Evolutionary conservation across 2,888 invertebrate genomes (phyloP).

Genomic region (Drosophila picticornis): DNA sequence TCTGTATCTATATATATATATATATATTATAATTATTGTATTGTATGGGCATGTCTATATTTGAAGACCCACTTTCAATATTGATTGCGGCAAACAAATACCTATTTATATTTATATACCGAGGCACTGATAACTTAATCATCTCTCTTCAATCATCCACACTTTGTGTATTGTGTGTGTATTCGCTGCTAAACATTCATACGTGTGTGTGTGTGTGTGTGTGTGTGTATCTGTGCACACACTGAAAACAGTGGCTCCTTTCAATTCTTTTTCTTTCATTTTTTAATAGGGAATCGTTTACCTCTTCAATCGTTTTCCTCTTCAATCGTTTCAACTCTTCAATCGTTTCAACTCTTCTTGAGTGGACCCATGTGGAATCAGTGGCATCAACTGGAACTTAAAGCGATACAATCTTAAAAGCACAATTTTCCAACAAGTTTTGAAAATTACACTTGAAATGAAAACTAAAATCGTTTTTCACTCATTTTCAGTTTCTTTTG

Average conservation of each 20-base stretch:
- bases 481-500: not conserved
- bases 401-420: no score
- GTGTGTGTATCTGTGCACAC: no score
- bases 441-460: not conserved
- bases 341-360: no score
- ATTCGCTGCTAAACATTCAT: constrained; percentile 10
- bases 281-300: not conserved
- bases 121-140: constrained; percentile 44
- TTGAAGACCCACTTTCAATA: constrained; percentile 54
- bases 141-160: constrained; percentile 32
- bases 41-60: constrained; percentile 30
- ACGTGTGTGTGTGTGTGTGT: not conserved
- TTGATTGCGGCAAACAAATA: constrained; percentile 46
- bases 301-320: no score
- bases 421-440: not conserved
- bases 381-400: not conserved
- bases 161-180: constrained; percentile 1
- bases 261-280: not conserved
- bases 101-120: constrained; percentile 30
- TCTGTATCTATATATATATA: constrained; percentile 3
- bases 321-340: no score
- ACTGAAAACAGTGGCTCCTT: not conserved
- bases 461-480: not conserved
- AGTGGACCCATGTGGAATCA: not conserved
- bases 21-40: not conserved